phyloP scores from a whole-genome alignment of 2,888 invertebrate genomes.

The Hedya salicella region DNA sequence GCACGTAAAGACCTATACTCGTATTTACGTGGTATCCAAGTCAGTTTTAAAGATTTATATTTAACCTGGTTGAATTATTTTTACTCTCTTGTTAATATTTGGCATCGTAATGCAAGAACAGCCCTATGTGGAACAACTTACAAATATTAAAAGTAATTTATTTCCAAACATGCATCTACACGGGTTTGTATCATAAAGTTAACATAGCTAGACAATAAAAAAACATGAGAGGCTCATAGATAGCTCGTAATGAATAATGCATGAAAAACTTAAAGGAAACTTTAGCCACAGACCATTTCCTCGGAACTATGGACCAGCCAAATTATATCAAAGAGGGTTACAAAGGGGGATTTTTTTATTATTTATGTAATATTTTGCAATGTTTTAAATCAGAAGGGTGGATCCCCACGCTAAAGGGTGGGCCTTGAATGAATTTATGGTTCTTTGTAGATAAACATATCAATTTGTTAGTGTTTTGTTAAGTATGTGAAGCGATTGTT shows the following conservation, averaged over 20 bases:
- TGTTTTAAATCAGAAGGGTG: slow-evolving; percentile 82
- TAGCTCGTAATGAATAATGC: slow-evolving; percentile 67
- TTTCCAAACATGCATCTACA: slow-evolving; percentile 6
- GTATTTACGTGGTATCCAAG: no score
- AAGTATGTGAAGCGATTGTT: slow-evolving; percentile 79
- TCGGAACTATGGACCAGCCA: slow-evolving; percentile 77
- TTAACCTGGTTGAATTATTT: no score
- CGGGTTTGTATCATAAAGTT: slow-evolving; percentile 27
- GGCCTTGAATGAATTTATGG: slow-evolving; percentile 82
- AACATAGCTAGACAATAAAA: slow-evolving; percentile 35
- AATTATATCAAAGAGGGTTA: slow-evolving; percentile 70
- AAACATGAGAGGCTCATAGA: slow-evolving; percentile 46
- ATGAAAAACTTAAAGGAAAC: slow-evolving; percentile 70
- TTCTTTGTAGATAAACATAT: slow-evolving; percentile 84
- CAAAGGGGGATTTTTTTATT: slow-evolving; percentile 72
- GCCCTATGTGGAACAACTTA: not conserved
- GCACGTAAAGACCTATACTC: no score
- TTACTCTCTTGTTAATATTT: no score
- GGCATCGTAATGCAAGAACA: no score
- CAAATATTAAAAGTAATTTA: slow-evolving; percentile 14
- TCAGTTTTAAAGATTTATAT: no score
- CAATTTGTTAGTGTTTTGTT: slow-evolving; percentile 84
- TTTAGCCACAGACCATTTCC: slow-evolving; percentile 74
- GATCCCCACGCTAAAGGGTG: slow-evolving; percentile 82
- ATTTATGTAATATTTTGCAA: slow-evolving; percentile 84